phyloP scores from a whole-genome alignment of 2,797 vertebrate species.

The Aratinga solstitialis region DNA sequence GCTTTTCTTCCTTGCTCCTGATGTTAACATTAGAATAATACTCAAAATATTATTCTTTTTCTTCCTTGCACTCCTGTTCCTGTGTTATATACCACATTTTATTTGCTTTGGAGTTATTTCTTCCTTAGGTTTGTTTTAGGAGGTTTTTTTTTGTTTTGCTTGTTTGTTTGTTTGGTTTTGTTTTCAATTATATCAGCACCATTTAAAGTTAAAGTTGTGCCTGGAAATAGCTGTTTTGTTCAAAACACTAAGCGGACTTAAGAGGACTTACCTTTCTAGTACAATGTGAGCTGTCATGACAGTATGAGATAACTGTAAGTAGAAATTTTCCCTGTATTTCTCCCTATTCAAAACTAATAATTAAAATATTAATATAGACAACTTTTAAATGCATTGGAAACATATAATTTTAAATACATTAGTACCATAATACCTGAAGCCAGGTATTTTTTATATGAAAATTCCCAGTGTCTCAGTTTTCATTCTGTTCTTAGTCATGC shows the following conservation, averaged over 20 bases:
- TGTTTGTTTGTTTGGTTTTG: neutral
- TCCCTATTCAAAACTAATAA: neutral
- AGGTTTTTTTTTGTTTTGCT: neutral
- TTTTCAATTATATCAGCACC: neutral
- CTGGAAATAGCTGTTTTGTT: neutral
- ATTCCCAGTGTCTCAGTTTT: neutral
- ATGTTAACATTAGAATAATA: neutral
- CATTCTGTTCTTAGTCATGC: neutral
- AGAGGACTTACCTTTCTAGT: neutral
- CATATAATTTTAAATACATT: neutral
- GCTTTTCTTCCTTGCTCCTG: neutral
- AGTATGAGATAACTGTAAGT: neutral
- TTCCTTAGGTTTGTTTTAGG: neutral
- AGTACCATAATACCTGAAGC: neutral
- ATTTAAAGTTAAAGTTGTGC: neutral
- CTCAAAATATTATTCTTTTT: neutral
- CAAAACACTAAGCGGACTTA: neutral
- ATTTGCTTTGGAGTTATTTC: neutral
- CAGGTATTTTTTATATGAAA: neutral
- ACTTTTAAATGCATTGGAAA: neutral
- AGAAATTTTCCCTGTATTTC: neutral
- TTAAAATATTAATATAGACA: neutral
- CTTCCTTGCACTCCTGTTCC: neutral
- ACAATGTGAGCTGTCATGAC: neutral
- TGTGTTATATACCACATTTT: neutral